A percentile compares a stretch with the other conserved stretches of the same genome.
Conservation (phyloP, 1,140 invertebrate genomes). For the Listronotus oregonensis region DNA sequence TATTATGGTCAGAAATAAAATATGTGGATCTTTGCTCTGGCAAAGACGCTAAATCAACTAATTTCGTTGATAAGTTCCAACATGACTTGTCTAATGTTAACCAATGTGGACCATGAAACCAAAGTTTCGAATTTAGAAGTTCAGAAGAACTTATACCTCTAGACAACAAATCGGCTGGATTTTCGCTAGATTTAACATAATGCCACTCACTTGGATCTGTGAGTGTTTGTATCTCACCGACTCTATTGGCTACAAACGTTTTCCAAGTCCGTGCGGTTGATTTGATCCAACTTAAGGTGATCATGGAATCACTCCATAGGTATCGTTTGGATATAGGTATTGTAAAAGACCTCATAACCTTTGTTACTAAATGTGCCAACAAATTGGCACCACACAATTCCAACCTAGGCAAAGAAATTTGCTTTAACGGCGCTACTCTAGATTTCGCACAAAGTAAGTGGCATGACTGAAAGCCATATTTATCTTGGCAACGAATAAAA, state of each 20-base stretch:
- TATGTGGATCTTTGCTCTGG: conserved; percentile 12
- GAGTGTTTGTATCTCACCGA: conserved; percentile 47
- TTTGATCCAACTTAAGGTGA: conserved; percentile 28
- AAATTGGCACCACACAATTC: conserved; percentile 57
- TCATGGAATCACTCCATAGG: conserved; percentile 25
- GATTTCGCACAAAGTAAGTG: conserved; percentile 53
- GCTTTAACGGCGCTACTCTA: conserved; percentile 57
- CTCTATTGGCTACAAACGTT: conserved; percentile 40
- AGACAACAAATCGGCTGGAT: conserved; percentile 53
- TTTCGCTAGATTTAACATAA: conserved; percentile 48
- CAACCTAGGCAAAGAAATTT: conserved; percentile 55
- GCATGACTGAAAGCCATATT: conserved; percentile 10
- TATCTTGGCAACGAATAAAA: conserved; percentile 41
- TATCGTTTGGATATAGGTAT: neutral
- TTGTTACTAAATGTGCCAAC: conserved; percentile 34
- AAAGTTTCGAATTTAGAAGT: conserved; percentile 42
- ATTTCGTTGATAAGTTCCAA: conserved; percentile 12
- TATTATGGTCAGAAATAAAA: neutral
- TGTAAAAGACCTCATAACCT: conserved; percentile 6
- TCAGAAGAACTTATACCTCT: conserved; percentile 43
- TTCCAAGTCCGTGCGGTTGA: conserved; percentile 12
- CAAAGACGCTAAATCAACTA: neutral
- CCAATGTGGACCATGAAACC: conserved; percentile 53
- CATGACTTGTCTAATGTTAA: conserved; percentile 7
- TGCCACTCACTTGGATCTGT: conserved; percentile 45